Conservation (phyloP, 1,140 invertebrate genomes). For the Calliopsis andreniformis region DNA sequence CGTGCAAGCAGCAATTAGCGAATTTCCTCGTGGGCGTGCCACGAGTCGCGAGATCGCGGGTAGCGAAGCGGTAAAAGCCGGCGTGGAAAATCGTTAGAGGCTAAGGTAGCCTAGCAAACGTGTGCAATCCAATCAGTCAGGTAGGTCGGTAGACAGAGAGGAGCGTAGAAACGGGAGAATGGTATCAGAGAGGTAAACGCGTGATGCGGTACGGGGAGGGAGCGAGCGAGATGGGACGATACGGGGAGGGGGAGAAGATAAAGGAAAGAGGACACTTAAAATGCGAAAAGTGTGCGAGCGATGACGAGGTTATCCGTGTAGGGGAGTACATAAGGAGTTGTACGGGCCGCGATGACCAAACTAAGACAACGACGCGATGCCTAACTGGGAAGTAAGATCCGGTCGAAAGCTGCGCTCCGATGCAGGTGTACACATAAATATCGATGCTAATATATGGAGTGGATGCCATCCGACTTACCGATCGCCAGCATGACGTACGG, state of each 20-base stretch:
- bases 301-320: conserved; percentile 81
- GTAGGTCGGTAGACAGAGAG: conserved; percentile 42
- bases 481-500: conserved; percentile 52
- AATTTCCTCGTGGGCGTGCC: conserved; percentile 51
- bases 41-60: conserved; percentile 20
- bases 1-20: conserved; percentile 13
- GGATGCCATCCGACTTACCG: conserved; percentile 62
- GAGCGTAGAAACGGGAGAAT: background rate
- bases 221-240: conserved; percentile 9
- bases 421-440: conserved; percentile 81
- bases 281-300: conserved; percentile 80
- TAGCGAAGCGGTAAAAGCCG: conserved; percentile 47
- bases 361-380: conserved; percentile 79
- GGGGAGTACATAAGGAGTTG: conserved; percentile 77
- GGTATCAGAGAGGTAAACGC: background rate
- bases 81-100: conserved; percentile 75
- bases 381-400: conserved; percentile 81
- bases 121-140: conserved; percentile 51
- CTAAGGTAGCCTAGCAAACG: conserved; percentile 37
- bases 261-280: conserved; percentile 70
- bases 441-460: conserved; percentile 78
- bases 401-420: conserved; percentile 76
- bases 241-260: conserved; percentile 28
- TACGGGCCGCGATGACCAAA: conserved; percentile 79
- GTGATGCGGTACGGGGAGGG: background rate